Conservation (phyloP, 2,113 vertebrate genomes). For the Triplophysa rosa region DNA sequence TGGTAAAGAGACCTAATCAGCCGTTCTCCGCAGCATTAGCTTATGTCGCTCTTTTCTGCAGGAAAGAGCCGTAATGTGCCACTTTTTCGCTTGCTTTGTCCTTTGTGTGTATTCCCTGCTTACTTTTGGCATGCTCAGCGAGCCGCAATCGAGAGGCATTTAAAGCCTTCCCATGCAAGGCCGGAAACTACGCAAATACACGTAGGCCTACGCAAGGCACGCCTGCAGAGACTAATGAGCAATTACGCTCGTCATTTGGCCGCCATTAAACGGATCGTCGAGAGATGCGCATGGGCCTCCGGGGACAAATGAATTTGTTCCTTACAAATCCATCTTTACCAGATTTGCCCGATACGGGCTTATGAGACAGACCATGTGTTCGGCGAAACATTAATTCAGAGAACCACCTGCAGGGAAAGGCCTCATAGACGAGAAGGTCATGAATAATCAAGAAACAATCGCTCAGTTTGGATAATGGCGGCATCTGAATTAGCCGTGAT, state of each 20-base stretch:
- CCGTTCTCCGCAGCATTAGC: constrained; percentile 5
- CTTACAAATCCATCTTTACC: constrained; percentile 46
- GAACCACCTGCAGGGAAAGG: constrained; percentile 28
- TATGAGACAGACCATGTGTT: constrained; percentile 46
- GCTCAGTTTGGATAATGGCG: constrained; percentile 44
- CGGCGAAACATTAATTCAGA: constrained; percentile 40
- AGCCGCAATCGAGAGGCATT: too few relatives aligned
- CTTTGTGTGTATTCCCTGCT: not conserved
- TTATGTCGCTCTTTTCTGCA: not conserved
- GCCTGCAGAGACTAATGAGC: constrained; percentile 44
- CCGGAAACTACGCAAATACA: too few relatives aligned
- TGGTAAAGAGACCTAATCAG: constrained; percentile 27
- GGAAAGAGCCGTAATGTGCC: not conserved
- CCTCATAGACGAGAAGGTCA: constrained; percentile 41
- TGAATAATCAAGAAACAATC: constrained; percentile 51
- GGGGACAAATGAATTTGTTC: constrained; percentile 38
- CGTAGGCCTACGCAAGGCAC: not conserved
- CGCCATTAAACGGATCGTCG: constrained; percentile 53
- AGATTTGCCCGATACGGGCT: constrained; percentile 44
- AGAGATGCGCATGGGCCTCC: constrained; percentile 26
- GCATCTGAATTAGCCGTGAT: constrained; percentile 38
- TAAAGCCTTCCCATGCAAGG: too few relatives aligned
- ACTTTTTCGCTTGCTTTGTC: not conserved
- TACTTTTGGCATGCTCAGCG: not conserved
- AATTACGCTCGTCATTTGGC: constrained; percentile 50